These are phyloP conservation scores for Xanthia icteritia DNA, from an alignment of 2,888 invertebrate species.

Conservation along the genomic window DNA sequence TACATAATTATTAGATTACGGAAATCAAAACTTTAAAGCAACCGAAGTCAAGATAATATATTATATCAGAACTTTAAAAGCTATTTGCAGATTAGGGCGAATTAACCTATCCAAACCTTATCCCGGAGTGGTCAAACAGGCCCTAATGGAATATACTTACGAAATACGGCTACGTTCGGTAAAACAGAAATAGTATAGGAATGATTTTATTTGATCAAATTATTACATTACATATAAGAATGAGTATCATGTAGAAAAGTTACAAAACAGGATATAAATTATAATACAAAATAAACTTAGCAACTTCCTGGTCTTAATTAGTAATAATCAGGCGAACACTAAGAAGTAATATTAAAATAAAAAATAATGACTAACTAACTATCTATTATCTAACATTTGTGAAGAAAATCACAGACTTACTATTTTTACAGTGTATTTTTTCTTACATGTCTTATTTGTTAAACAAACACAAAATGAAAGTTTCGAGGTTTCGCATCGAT, in stretches of 20 bases:
- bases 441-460: conserved; percentile 6
- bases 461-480: conserved; percentile 1
- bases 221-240: conserved; percentile 27
- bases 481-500: background rate
- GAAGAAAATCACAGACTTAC: conserved; percentile 49
- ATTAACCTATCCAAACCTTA: background rate
- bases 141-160: background rate
- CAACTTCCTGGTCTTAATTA: conserved; percentile 13
- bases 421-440: conserved; percentile 14
- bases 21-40: background rate
- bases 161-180: background rate
- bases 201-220: conserved; percentile 65
- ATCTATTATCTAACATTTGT: conserved; percentile 29
- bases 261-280: conserved; percentile 33
- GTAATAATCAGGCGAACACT: conserved; percentile 10
- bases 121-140: background rate
- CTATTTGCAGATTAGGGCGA: conserved; percentile 19
- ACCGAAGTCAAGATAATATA: conserved; percentile 4
- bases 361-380: conserved; percentile 25
- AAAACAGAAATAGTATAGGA: conserved; percentile 51
- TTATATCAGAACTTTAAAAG: conserved; percentile 16
- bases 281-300: conserved; percentile 34
- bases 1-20: conserved; percentile 24
- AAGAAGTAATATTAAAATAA: conserved; percentile 20
- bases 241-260: conserved; percentile 45